phyloP scores from a whole-genome alignment of 2,113 vertebrate genomes.

The Solenodon paradoxus region DNA sequence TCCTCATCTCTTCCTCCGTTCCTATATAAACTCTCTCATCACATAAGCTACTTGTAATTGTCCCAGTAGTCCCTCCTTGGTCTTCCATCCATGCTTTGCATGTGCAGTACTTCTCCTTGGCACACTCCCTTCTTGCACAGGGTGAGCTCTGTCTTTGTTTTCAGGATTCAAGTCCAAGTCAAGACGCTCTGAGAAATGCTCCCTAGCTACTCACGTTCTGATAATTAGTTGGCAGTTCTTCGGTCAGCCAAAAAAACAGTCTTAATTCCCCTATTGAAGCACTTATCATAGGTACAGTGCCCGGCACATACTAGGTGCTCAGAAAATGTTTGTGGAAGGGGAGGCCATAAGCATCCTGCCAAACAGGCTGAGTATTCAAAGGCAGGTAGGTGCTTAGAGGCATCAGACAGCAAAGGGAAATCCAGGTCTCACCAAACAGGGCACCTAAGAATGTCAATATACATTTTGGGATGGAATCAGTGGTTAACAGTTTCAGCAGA shows the following conservation, averaged over 20 bases:
- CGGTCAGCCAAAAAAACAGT: not conserved
- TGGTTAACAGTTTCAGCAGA: not conserved
- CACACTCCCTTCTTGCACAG: fast-evolving
- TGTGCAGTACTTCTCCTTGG: not conserved
- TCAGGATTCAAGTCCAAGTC: not conserved
- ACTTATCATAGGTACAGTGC: not conserved
- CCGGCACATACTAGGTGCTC: not conserved
- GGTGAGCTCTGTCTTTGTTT: not conserved
- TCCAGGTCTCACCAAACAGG: not conserved
- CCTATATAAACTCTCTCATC: not conserved
- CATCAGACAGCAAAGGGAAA: not conserved
- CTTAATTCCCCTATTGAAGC: not conserved
- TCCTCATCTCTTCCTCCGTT: not conserved
- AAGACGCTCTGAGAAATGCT: not conserved
- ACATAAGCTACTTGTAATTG: not conserved
- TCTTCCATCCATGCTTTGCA: not conserved
- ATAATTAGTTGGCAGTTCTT: not conserved
- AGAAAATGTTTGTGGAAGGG: not conserved
- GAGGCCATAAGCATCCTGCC: not conserved
- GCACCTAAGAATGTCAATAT: not conserved
- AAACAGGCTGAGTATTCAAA: not conserved
- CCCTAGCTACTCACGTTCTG: not conserved
- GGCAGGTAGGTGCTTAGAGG: not conserved
- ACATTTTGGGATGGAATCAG: not conserved
- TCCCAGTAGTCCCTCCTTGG: not conserved